Conservation (phyloP, 2,113 vertebrate genomes). For the Scophthalmus maximus region DNA sequence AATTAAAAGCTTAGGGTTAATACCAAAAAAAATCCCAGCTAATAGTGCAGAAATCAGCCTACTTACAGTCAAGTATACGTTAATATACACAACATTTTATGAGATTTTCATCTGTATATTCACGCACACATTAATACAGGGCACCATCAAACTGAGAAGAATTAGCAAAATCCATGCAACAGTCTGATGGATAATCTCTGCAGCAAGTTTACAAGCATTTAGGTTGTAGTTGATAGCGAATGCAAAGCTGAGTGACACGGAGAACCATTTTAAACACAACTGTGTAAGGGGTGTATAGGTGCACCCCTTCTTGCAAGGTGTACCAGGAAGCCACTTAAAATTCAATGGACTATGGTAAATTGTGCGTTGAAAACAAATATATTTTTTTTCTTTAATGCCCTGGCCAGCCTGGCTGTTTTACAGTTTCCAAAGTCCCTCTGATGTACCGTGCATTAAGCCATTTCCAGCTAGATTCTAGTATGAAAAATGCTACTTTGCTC, state of each 20-base stretch:
- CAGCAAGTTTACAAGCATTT: too few species aligned
- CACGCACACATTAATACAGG: not conserved
- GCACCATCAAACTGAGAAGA: not conserved
- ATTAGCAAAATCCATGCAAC: too few species aligned
- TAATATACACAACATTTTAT: not conserved
- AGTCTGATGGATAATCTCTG: too few species aligned
- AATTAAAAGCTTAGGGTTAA: slow-evolving; percentile 4
- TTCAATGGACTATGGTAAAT: not conserved
- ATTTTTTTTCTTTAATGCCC: not conserved
- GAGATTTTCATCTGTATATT: not conserved
- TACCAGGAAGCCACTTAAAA: not conserved
- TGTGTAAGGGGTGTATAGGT: not conserved
- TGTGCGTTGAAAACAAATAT: not conserved
- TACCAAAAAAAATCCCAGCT: too few species aligned
- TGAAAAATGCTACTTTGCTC: slow-evolving; percentile 12
- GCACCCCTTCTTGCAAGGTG: not conserved
- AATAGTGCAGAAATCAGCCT: too few species aligned
- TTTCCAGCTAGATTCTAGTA: slow-evolving; percentile 2
- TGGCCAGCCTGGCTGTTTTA: not conserved
- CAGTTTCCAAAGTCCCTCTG: slow-evolving; percentile 26
- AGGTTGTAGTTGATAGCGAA: too few species aligned
- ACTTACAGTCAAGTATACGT: too few species aligned
- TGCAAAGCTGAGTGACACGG: too few species aligned
- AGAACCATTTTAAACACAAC: not conserved
- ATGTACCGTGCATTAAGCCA: slow-evolving; percentile 6